Evolutionary conservation across 2,888 invertebrate species (phyloP).

Genomic region (Ceramica pisi): DNA sequence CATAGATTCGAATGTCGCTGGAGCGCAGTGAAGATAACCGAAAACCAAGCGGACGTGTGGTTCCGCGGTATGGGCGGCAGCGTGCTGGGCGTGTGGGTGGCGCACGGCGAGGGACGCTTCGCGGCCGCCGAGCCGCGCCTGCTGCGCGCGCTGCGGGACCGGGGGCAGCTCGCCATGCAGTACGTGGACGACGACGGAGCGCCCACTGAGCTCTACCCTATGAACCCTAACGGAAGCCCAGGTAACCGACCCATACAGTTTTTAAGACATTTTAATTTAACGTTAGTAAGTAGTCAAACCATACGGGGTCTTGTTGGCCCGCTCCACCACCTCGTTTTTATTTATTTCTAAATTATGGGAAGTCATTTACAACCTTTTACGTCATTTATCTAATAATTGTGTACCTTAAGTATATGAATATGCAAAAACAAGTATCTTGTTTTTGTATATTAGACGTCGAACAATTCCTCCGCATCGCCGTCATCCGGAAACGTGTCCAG

Average conservation of each 20-base stretch:
- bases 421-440: too few relatives aligned
- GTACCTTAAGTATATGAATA: too few relatives aligned
- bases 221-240: constrained; percentile 98
- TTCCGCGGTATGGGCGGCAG: constrained; percentile 96
- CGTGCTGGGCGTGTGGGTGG: constrained; percentile 98
- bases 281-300: not conserved
- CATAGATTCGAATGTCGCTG: constrained; percentile 93
- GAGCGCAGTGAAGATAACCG: constrained; percentile 94
- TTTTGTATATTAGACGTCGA: too few relatives aligned
- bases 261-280: not conserved
- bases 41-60: constrained; percentile 94
- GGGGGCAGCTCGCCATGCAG: constrained; percentile 94
- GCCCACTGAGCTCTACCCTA: constrained; percentile 96
- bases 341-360: too few relatives aligned
- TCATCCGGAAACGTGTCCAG: too few relatives aligned
- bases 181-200: constrained; percentile 95
- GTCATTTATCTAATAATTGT: too few relatives aligned
- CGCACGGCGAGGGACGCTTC: constrained; percentile 98
- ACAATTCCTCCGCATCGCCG: too few relatives aligned
- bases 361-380: too few relatives aligned
- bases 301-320: not conserved
- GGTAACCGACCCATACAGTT: constrained; percentile 79
- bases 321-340: not conserved
- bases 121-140: constrained; percentile 89
- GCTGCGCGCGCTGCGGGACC: constrained; percentile 86